Evolutionary conservation across 2,797 vertebrate species (phyloP).

Genomic region (Anisognathus igniventris): DNA sequence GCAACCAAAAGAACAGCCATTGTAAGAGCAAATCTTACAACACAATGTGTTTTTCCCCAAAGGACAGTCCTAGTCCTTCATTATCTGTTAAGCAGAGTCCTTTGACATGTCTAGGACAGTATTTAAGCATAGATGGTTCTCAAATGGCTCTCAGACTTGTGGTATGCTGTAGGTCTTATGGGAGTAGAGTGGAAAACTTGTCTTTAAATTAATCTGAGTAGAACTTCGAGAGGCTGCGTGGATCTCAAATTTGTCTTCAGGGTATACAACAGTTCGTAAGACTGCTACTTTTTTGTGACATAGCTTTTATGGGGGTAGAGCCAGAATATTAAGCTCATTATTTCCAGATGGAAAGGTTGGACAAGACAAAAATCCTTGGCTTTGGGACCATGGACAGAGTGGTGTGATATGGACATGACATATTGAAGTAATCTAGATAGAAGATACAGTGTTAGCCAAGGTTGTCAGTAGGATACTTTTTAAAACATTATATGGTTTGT

Average conservation of each 20-base stretch:
- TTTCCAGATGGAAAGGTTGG: slow-evolving; percentile 82
- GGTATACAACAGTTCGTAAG: slow-evolving; percentile 69
- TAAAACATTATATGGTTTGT: slow-evolving; percentile 78
- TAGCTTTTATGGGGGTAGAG: slow-evolving; percentile 72
- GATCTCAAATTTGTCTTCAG: slow-evolving; percentile 69
- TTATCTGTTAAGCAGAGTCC: slow-evolving; percentile 36
- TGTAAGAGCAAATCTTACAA: not conserved
- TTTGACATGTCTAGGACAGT: slow-evolving; percentile 60
- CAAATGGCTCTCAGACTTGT: slow-evolving; percentile 6
- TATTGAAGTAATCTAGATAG: slow-evolving; percentile 83
- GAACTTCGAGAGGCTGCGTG: not conserved
- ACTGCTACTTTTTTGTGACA: slow-evolving; percentile 82
- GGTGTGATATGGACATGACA: slow-evolving; percentile 76
- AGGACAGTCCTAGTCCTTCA: slow-evolving; percentile 6
- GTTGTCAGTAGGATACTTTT: slow-evolving; percentile 79
- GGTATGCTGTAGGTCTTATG: slow-evolving; percentile 15
- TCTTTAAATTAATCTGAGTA: slow-evolving; percentile 48
- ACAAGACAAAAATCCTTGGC: slow-evolving; percentile 74
- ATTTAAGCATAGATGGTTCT: slow-evolving; percentile 53
- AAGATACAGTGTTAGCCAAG: slow-evolving; percentile 78
- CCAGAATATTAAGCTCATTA: slow-evolving; percentile 79
- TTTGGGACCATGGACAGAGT: slow-evolving; percentile 64
- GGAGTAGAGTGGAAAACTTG: slow-evolving; percentile 49
- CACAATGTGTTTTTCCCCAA: not conserved
- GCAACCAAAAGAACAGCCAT: not conserved